Evolutionary conservation across 2,113 vertebrate genomes (phyloP).

Genomic region (Formicarius rufipectus): DNA sequence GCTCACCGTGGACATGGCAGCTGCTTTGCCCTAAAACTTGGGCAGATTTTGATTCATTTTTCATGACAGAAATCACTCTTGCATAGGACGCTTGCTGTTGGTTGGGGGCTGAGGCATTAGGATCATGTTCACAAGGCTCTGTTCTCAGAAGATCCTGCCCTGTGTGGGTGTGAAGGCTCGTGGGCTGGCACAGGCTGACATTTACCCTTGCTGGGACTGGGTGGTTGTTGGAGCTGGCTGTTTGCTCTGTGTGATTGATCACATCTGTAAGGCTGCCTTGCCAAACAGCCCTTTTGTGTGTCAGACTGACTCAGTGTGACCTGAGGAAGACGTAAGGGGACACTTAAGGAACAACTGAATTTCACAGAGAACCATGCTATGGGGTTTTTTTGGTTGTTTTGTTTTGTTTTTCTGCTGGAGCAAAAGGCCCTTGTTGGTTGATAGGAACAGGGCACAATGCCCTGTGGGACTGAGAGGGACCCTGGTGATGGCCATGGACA

Average conservation of each 20-base stretch:
- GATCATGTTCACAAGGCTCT: accelerated
- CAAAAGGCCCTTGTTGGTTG: not conserved
- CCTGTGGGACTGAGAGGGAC: not conserved
- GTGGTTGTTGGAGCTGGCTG: not conserved
- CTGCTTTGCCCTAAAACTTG: not conserved
- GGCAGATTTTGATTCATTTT: not conserved
- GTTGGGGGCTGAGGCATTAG: not conserved
- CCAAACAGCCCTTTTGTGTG: not conserved
- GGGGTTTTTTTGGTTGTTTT: not conserved
- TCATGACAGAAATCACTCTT: not conserved
- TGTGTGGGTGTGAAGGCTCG: not conserved
- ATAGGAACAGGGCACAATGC: not conserved
- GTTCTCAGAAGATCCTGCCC: not conserved
- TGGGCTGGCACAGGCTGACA: not conserved
- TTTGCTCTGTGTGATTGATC: conserved; percentile 47
- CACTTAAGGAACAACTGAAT: not conserved
- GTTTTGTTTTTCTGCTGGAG: not conserved
- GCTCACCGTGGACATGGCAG: not conserved
- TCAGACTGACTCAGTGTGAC: not conserved
- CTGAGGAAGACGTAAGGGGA: not conserved
- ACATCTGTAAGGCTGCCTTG: not conserved
- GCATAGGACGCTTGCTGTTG: not conserved
- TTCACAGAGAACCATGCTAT: not conserved
- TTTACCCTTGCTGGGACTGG: not conserved
- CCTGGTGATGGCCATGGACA: not conserved